These are phyloP conservation scores for Hirudinaria manillensis DNA, from an alignment of 2,888 invertebrate species.

Conservation along the genomic window DNA sequence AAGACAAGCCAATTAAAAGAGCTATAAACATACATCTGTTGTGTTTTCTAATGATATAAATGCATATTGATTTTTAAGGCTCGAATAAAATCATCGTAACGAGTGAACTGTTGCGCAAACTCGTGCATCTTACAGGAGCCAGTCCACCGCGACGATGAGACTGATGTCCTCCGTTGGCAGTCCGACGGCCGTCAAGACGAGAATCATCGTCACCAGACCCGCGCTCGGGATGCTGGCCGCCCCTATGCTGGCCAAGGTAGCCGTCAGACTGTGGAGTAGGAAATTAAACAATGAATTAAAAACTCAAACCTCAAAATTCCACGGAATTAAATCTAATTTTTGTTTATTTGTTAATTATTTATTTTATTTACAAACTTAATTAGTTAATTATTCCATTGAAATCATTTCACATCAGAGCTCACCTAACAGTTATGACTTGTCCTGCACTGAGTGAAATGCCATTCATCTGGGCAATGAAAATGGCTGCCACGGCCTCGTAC, in stretches of 20 bases:
- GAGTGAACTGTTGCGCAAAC: not conserved
- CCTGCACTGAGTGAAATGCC: conserved; percentile 49
- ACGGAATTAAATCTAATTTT: not conserved
- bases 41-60: too few relatives aligned
- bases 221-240: conserved; percentile 66
- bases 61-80: too few relatives aligned
- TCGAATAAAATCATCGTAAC: not conserved
- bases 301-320: not conserved
- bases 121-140: conserved; percentile 60
- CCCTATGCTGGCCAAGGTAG: conserved; percentile 65
- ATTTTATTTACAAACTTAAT: too few relatives aligned
- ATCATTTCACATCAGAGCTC: too few relatives aligned
- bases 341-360: not conserved
- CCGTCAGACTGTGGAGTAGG: conserved; percentile 58
- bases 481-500: conserved; percentile 59
- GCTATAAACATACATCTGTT: too few relatives aligned
- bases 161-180: conserved; percentile 64
- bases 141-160: conserved; percentile 65
- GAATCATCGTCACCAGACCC: conserved; percentile 65
- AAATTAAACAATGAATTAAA: not conserved
- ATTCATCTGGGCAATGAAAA: conserved; percentile 58
- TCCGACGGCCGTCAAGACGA: conserved; percentile 63
- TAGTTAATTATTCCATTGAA: too few relatives aligned
- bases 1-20: not conserved
- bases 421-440: conserved; percentile 53